Base-by-base conservation (phyloP, 2,797 vertebrate genomes). In the Pagetopsis macropterus region DNA sequence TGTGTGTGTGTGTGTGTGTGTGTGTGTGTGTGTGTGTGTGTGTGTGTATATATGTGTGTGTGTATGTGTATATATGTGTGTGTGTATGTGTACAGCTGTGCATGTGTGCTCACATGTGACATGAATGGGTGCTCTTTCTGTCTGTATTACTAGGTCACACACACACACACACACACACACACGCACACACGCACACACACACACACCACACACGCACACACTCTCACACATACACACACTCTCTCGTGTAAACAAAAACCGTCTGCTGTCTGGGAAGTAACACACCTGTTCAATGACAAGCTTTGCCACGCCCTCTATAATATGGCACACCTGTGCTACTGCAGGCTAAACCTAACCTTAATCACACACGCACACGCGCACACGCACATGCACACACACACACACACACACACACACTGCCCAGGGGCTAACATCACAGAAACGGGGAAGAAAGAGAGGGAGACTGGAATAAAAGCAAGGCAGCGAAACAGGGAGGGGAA, bases 261-360 rank as follows among this genome's bases (percentile, higher is more conserved):
- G 78, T 87, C 87, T 86, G 86, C 87, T 87, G 87, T 90, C 90
- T 91, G 87, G 84, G 87, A 92, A 89, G 85, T 87, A 79, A 87
- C 90, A 92, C 92, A 93, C 91, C 91, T 93, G 92, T 89, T 90
- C 83, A 88, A 83, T 90, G 87, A 92, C 90, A 90, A 88, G 84
- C 83, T 70, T 62, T 23, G 84, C 92, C 92, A 89, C 91, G 76
- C 92, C 92, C 89, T 93, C 90, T 65, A 86, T 87, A 91, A 89
- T 88, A 75, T 87, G 82, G 88, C 91, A 91, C 91, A 93, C 91
- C 91, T 93, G 89, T 87, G 83, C 74, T 78, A 91, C 85, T 91
- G 87, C 88, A 84, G 87, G 89, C 79, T 84, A 90, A 84, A 84
- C 82, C 84, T 83, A 67, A 75, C 83, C 83, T 75, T 89, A 87